Percentiles rank a stretch among this genome's conserved stretches.
These are phyloP conservation scores for Tinamus major DNA, from an alignment of 2,797 vertebrate species.

Conservation along the genomic window DNA sequence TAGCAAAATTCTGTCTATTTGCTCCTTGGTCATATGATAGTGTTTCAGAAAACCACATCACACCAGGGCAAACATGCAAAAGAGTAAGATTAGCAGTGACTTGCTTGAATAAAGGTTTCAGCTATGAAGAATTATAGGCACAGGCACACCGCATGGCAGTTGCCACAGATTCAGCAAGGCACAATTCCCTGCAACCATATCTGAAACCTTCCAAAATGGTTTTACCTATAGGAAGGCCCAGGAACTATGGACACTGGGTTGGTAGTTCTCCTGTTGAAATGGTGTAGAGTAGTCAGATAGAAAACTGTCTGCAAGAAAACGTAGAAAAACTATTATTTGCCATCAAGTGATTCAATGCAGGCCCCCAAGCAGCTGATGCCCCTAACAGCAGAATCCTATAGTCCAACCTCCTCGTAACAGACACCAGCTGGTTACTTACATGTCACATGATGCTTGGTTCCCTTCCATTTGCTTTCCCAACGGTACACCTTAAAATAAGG, in stretches of 20 bases:
- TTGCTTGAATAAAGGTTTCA: not conserved
- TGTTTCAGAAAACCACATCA: not conserved
- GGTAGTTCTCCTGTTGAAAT: not conserved
- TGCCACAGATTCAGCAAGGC: fast-evolving
- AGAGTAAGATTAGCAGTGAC: not conserved
- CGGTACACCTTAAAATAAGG: not conserved
- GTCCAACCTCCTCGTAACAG: not conserved
- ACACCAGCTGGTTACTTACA: not conserved
- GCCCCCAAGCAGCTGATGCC: not conserved
- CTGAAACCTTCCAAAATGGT: not conserved
- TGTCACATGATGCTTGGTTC: not conserved
- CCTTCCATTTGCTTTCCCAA: not conserved
- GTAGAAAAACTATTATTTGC: not conserved
- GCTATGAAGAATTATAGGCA: not conserved
- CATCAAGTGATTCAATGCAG: not conserved
- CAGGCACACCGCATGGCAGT: not conserved
- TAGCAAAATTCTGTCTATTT: not conserved
- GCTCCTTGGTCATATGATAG: not conserved
- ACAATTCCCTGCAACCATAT: not conserved
- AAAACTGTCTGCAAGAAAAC: not conserved
- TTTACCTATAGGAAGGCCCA: not conserved
- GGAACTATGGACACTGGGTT: not conserved
- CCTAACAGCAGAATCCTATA: not conserved
- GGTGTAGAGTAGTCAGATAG: not conserved
- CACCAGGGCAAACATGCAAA: not conserved